Evolutionary conservation across 2,797 vertebrate genomes (phyloP).

Genomic region (Danio choprae): DNA sequence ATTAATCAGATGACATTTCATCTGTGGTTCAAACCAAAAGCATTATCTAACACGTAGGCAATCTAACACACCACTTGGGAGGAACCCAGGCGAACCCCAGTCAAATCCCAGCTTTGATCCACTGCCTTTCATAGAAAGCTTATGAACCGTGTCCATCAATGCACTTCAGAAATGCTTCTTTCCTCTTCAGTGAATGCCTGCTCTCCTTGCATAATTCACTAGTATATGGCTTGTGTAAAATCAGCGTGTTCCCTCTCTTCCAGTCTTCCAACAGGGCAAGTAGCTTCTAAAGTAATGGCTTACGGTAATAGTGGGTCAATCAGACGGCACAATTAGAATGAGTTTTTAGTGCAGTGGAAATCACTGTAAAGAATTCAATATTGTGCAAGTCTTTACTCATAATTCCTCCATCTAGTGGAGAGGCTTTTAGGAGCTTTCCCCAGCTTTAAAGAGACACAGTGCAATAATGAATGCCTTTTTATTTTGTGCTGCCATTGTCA

Average conservation of each 20-base stretch:
- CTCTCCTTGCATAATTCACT: constrained; percentile 54
- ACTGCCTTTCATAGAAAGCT: constrained; percentile 46
- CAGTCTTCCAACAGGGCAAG: constrained; percentile 25
- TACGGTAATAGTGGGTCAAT: constrained; percentile 20
- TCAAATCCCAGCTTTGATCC: constrained; percentile 43
- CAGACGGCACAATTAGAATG: constrained; percentile 38
- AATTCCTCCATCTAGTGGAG: constrained; percentile 35
- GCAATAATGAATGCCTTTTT: constrained; percentile 37
- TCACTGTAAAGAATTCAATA: constrained; percentile 43
- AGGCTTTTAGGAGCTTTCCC: constrained; percentile 24
- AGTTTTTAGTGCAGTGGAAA: constrained; percentile 29
- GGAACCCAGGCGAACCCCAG: not conserved
- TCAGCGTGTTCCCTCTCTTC: constrained; percentile 19
- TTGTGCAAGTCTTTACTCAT: constrained; percentile 19
- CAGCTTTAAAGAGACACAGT: constrained; percentile 7
- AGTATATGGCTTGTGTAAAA: constrained; percentile 54
- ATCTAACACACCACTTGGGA: constrained; percentile 33
- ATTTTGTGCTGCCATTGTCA: not conserved
- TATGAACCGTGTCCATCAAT: constrained; percentile 46
- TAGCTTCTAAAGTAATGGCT: constrained; percentile 30
- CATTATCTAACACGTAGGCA: constrained; percentile 29
- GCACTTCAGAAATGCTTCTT: constrained; percentile 45
- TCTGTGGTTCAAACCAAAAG: constrained; percentile 40
- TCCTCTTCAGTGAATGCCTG: constrained; percentile 39
- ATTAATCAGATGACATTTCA: constrained; percentile 13